These are phyloP conservation scores for Ctenopoma multispine DNA, from an alignment of 2,797 vertebrate genomes.

Conservation along the genomic window DNA sequence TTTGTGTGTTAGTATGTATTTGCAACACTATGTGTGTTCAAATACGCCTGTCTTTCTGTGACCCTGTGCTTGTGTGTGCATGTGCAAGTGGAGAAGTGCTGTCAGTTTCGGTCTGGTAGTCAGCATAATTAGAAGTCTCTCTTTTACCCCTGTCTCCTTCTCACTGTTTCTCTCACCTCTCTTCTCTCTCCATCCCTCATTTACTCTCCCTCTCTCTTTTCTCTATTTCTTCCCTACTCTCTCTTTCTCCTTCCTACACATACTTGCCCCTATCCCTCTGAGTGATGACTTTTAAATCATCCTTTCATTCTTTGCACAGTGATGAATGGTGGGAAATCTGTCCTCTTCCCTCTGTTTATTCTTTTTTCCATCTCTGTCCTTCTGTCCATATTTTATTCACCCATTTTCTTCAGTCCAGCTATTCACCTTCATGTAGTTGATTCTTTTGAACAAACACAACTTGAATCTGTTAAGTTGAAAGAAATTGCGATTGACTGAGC, in stretches of 20 bases:
- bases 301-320: constrained; percentile 65
- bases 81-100: constrained; percentile 50
- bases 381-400: constrained; percentile 36
- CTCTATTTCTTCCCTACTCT: constrained; percentile 9
- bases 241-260: constrained; percentile 4
- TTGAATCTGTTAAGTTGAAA: constrained; percentile 38
- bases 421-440: constrained; percentile 55
- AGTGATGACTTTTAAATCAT: constrained; percentile 80
- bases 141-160: constrained; percentile 64
- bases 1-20: background rate
- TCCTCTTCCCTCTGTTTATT: constrained; percentile 73
- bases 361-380: constrained; percentile 68
- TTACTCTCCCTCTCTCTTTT: background rate
- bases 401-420: constrained; percentile 5
- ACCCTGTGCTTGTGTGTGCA: constrained; percentile 14
- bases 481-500: constrained; percentile 20
- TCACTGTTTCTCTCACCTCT: constrained; percentile 35
- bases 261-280: constrained; percentile 38
- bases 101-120: constrained; percentile 81
- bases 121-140: constrained; percentile 81
- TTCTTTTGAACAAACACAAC: constrained; percentile 40
- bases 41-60: background rate
- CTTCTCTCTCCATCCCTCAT: background rate
- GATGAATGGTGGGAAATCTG: constrained; percentile 67
- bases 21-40: background rate